These are phyloP conservation scores for Rissa tridactyla DNA, from an alignment of 2,113 vertebrate species.

Conservation along the genomic window DNA sequence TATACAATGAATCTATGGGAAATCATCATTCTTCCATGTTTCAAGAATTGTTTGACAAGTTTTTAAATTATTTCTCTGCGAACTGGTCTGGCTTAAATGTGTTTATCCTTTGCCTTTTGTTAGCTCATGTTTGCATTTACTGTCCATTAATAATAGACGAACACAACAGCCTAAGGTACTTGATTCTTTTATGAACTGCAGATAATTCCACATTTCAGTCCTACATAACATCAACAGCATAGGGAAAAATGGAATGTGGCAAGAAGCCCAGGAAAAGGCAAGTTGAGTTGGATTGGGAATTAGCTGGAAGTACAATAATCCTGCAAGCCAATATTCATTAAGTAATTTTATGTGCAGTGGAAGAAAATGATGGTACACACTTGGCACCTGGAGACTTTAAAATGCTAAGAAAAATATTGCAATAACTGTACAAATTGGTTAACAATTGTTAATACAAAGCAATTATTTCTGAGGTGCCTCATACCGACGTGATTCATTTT, in stretches of 20 bases:
- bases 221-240: constrained; percentile 60
- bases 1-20: constrained; percentile 55
- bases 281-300: constrained; percentile 1
- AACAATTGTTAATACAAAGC: background rate
- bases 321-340: constrained; percentile 61
- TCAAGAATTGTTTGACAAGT: constrained; percentile 61
- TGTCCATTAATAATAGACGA: constrained; percentile 61
- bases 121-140: constrained; percentile 54
- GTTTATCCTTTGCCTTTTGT: constrained; percentile 63
- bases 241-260: constrained; percentile 52
- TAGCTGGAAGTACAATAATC: constrained; percentile 53
- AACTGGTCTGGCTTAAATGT: constrained; percentile 59
- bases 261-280: constrained; percentile 56
- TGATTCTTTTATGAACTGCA: constrained; percentile 54
- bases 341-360: constrained; percentile 43
- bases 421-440: constrained; percentile 9
- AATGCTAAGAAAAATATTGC: constrained; percentile 36
- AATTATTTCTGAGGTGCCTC: background rate
- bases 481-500: background rate
- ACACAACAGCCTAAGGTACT: constrained; percentile 37
- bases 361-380: constrained; percentile 31
- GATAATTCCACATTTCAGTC: constrained; percentile 61
- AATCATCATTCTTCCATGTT: constrained; percentile 64
- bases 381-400: constrained; percentile 24
- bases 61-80: constrained; percentile 69